Conservation (phyloP, 2,797 vertebrate species). For the Coranthus polyacanthus region DNA sequence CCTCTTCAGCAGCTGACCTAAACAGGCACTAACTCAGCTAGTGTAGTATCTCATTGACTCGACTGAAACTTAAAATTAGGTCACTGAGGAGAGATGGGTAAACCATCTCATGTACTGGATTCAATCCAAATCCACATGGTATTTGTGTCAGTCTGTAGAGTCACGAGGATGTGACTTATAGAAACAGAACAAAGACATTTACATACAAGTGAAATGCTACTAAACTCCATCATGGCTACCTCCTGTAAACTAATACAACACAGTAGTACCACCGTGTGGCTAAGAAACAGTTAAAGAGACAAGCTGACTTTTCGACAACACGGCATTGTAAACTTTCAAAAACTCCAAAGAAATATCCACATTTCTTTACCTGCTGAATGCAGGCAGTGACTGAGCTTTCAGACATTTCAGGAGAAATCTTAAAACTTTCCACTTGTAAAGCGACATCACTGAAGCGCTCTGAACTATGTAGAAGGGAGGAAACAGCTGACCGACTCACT, state of each 20-base stretch:
- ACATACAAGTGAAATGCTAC: slow-evolving; percentile 5
- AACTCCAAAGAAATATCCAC: too few species aligned
- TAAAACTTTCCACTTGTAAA: neutral
- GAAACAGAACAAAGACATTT: neutral
- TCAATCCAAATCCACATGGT: slow-evolving; percentile 22
- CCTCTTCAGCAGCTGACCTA: neutral
- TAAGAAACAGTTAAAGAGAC: too few species aligned
- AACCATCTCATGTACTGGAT: slow-evolving; percentile 25
- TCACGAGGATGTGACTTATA: slow-evolving; percentile 25
- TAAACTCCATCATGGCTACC: too few species aligned
- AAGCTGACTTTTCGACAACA: too few species aligned
- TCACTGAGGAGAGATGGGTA: slow-evolving; percentile 19
- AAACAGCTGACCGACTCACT: slow-evolving; percentile 34
- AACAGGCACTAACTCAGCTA: too few species aligned
- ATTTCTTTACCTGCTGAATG: too few species aligned
- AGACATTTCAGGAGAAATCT: neutral
- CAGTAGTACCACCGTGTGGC: too few species aligned
- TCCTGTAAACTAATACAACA: slow-evolving; percentile 17
- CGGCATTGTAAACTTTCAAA: too few species aligned
- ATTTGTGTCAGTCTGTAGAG: slow-evolving; percentile 28
- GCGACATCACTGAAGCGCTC: neutral
- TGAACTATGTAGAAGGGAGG: neutral
- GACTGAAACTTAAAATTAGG: slow-evolving; percentile 25
- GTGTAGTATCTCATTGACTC: slow-evolving; percentile 13
- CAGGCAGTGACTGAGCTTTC: too few species aligned